Percentiles rank a stretch among this genome's conserved stretches.
phyloP scores from a whole-genome alignment of 35 echinoderm and acorn worm genomes.

The Holothuria glaberrima region DNA sequence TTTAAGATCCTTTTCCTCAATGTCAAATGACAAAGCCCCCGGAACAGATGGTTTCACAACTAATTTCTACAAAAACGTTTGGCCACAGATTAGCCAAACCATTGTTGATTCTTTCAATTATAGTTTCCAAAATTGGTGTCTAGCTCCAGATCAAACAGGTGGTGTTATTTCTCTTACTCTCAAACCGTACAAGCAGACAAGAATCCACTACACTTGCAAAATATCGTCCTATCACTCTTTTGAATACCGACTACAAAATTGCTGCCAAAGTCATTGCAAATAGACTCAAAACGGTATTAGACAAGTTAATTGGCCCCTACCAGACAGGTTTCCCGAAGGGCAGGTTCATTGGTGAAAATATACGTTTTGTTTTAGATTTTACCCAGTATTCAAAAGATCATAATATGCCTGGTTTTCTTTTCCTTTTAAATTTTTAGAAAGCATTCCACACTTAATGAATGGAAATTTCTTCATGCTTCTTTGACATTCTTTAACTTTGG shows the following conservation, averaged over 20 bases:
- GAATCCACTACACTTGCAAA: background rate
- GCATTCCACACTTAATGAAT: background rate
- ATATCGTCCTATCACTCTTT: background rate
- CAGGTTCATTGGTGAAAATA: too few relatives aligned
- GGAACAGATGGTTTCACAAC: background rate
- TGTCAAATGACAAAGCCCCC: conserved; percentile 29
- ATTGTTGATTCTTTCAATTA: too few relatives aligned
- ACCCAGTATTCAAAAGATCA: background rate
- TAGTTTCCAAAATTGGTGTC: background rate
- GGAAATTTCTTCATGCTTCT: background rate
- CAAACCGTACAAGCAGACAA: conserved; percentile 6
- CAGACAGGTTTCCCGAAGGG: too few relatives aligned
- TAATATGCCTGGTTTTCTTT: conserved; percentile 33
- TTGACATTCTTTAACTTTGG: too few relatives aligned
- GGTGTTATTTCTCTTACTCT: conserved; percentile 15
- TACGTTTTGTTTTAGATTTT: too few relatives aligned
- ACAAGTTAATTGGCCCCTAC: too few relatives aligned
- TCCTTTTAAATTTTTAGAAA: too few relatives aligned
- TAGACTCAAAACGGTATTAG: too few relatives aligned
- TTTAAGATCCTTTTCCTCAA: background rate
- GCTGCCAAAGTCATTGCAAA: too few relatives aligned
- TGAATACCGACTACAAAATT: conserved; percentile 45
- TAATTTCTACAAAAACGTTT: conserved; percentile 24
- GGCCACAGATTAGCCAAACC: background rate
- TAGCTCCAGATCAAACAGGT: background rate